Percentiles rank a stretch among this genome's conserved stretches.
phyloP scores from a whole-genome alignment of 2,888 invertebrate species.

The Pseudococcus longispinus region DNA sequence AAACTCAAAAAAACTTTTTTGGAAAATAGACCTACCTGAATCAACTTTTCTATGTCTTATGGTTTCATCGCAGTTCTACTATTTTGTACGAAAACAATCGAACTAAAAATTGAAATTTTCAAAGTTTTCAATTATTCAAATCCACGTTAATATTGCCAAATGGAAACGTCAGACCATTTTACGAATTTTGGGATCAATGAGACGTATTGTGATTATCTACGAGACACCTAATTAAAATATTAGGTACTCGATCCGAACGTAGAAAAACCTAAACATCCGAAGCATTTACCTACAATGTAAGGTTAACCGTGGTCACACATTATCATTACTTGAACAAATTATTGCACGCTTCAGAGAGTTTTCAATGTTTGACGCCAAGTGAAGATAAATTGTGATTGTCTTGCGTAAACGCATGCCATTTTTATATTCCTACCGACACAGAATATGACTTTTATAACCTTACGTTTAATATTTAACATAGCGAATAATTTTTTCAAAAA shows the following conservation, averaged over 20 bases:
- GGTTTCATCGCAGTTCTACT: too few relatives aligned
- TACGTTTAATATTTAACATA: background rate
- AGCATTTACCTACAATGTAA: background rate
- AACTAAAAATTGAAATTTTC: too few relatives aligned
- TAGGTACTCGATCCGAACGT: background rate
- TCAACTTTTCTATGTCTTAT: too few relatives aligned
- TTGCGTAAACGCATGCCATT: slow-evolving; percentile 3
- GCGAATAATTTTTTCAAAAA: background rate
- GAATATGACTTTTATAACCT: background rate
- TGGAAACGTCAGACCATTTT: too few relatives aligned
- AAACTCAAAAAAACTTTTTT: too few relatives aligned
- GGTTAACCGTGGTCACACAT: background rate
- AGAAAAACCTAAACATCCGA: background rate
- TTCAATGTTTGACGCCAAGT: slow-evolving; percentile 38
- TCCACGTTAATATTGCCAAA: too few relatives aligned
- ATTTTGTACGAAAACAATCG: too few relatives aligned
- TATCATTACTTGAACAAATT: slow-evolving; percentile 30
- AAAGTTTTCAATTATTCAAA: too few relatives aligned
- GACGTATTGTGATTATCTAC: background rate
- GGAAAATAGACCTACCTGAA: too few relatives aligned
- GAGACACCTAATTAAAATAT: background rate
- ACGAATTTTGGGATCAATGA: too few relatives aligned
- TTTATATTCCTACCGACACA: background rate
- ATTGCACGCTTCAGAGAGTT: slow-evolving; percentile 2
- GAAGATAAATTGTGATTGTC: slow-evolving; percentile 20